Conservation (phyloP, 2,888 invertebrate species). For the Andrena haemorrhoa region DNA sequence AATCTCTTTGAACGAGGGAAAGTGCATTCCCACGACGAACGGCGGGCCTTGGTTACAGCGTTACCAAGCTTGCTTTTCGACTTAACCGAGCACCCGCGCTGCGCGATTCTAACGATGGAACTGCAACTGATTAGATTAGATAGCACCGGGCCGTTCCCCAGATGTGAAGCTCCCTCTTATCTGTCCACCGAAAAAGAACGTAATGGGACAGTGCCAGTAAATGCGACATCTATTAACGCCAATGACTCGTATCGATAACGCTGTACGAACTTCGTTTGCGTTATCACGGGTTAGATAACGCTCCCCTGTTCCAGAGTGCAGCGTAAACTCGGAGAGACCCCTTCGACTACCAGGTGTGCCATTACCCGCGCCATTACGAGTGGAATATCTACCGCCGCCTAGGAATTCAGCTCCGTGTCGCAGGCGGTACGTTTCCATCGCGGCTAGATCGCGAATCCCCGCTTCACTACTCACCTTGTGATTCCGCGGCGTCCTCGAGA, state of each 20-base stretch:
- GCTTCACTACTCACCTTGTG: slow-evolving; percentile 86
- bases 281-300: slow-evolving; percentile 26
- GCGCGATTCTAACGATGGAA: slow-evolving; percentile 5
- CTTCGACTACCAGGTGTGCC: too few species aligned
- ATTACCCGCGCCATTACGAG: too few species aligned
- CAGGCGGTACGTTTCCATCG: background rate
- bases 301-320: background rate
- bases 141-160: background rate
- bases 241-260: background rate
- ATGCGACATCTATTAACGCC: slow-evolving; percentile 8
- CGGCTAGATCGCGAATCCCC: background rate
- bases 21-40: slow-evolving; percentile 60
- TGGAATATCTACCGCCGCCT: too few species aligned
- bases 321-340: background rate
- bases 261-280: background rate
- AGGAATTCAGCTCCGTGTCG: background rate
- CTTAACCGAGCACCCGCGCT: slow-evolving; percentile 27
- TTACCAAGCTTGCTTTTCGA: slow-evolving; percentile 39
- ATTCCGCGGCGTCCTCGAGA: slow-evolving; percentile 88
- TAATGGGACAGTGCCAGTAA: slow-evolving; percentile 31
- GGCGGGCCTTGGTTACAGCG: slow-evolving; percentile 25
- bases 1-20: slow-evolving; percentile 50
- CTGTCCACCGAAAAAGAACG: background rate
- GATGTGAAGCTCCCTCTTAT: slow-evolving; percentile 16
- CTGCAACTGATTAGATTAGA: slow-evolving; percentile 65